Evolutionary conservation across 1,140 invertebrate species (phyloP).

Genomic region (Diorhabda elongata): DNA sequence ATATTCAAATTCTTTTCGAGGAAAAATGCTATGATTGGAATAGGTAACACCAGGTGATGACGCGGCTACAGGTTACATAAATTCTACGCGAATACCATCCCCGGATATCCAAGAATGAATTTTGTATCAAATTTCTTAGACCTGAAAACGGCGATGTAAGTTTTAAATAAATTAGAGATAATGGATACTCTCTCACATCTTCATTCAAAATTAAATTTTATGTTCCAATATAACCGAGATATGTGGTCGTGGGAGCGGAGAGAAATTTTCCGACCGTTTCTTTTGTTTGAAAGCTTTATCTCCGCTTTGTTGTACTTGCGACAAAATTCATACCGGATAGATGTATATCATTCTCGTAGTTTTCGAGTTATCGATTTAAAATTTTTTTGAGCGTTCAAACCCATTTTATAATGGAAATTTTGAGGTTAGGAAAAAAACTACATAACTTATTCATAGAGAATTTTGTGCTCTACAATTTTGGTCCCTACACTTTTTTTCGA

Average conservation of each 20-base stretch:
- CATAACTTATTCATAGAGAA: too few species aligned
- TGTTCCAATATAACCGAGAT: constrained; percentile 2
- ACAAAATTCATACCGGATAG: not conserved
- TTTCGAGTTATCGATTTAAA: too few species aligned
- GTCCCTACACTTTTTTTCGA: too few species aligned
- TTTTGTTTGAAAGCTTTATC: constrained; percentile 2
- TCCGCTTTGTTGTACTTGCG: not conserved
- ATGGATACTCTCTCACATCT: not conserved
- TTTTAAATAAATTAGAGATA: constrained; percentile 3
- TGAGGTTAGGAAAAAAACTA: too few species aligned
- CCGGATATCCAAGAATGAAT: not conserved
- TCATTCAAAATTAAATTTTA: constrained; percentile 3
- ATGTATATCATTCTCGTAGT: not conserved
- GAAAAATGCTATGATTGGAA: too few species aligned
- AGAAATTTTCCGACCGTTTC: not conserved
- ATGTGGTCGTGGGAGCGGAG: not conserved
- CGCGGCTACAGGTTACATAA: too few species aligned
- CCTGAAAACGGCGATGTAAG: not conserved
- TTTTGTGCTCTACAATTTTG: too few species aligned
- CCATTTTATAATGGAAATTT: too few species aligned
- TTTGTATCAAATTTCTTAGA: not conserved
- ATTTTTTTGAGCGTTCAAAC: too few species aligned
- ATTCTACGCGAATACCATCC: not conserved
- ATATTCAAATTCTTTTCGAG: too few species aligned
- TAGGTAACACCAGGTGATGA: too few species aligned